Evolutionary conservation across 2,888 invertebrate species (phyloP).

Genomic region (Tenthredo amoena): DNA sequence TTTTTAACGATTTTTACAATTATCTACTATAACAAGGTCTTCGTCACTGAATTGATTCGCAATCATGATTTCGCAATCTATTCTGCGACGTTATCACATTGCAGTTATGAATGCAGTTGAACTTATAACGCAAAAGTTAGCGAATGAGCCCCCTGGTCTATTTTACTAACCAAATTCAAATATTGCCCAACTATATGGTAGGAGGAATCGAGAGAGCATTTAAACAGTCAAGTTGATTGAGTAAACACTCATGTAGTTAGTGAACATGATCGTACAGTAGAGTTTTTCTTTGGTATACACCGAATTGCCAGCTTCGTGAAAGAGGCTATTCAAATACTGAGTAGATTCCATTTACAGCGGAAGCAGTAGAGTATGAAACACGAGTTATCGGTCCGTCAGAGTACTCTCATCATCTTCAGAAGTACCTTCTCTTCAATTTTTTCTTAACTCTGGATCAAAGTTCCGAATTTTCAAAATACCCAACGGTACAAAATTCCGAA

Average conservation of each 20-base stretch:
- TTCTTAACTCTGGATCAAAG: background rate
- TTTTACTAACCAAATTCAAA: background rate
- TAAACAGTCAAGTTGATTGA: background rate
- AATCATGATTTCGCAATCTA: too few species aligned
- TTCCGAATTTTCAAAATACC: too few species aligned
- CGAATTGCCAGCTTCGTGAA: constrained; percentile 3
- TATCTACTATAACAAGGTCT: too few species aligned
- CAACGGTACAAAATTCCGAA: too few species aligned
- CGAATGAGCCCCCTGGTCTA: too few species aligned
- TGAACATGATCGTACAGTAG: background rate
- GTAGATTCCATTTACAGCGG: background rate
- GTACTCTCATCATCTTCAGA: background rate
- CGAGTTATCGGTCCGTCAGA: background rate
- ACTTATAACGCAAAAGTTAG: too few species aligned
- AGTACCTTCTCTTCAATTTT: background rate
- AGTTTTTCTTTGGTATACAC: background rate
- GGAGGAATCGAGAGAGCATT: background rate
- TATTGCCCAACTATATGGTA: background rate
- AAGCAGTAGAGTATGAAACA: background rate
- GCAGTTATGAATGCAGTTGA: too few species aligned
- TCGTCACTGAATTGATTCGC: too few species aligned
- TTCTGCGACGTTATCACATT: too few species aligned
- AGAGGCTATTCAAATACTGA: background rate
- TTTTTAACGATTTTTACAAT: background rate
- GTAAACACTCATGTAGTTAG: background rate